Evolutionary conservation across 2,113 vertebrate species (phyloP), one percentile per base, ranked within the genome.

Genomic region (Numenius arquata): DNA sequence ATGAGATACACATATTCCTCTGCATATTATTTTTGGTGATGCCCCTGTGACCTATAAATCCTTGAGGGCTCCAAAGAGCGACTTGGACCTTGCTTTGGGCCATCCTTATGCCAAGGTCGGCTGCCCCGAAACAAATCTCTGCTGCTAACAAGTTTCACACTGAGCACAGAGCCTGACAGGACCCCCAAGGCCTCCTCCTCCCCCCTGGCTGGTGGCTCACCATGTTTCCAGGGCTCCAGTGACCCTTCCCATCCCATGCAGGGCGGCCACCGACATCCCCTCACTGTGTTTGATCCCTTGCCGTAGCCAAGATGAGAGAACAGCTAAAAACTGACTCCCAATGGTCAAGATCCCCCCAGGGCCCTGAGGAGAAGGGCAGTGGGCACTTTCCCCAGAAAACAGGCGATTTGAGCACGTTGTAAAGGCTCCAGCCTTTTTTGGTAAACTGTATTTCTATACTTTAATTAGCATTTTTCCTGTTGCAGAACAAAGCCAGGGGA

Each of bases 401-500:
- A 2, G 9, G 36, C 1, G 1, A 68, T 59, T 27, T 45, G 47
- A 83, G 21, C 1, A 0, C 41, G 15, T 34, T 68, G 45, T 38
- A 88, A 86, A 67, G 41, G 21, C 81, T 96, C 56, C 9, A 4
- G 55, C 75, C 55, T 84, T 92, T 88, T 58, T 93, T 66, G 30
- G 59, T 79, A 94, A 94, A 50, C 71, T 32, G 25, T 41, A n/a
- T 87, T 91, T 56, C 77, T 74, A 73, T 72, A 88, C 91, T 96
- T 96, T 90, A 92, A 74, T 94, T 94, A 91, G 55, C 78, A 76
- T 75, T 95, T 97, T 85, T 59, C 78, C 77, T 18, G 16, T 52
- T 89, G 79, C 63, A 94, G 86, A 97, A 81, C 76, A 82, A 92
- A 95, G 92, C 59, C 77, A 93, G 74, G 62, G 80, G 58, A 96